Base-by-base conservation (phyloP, 2,113 vertebrate species). In the Microcebus ravelobensis region DNA sequence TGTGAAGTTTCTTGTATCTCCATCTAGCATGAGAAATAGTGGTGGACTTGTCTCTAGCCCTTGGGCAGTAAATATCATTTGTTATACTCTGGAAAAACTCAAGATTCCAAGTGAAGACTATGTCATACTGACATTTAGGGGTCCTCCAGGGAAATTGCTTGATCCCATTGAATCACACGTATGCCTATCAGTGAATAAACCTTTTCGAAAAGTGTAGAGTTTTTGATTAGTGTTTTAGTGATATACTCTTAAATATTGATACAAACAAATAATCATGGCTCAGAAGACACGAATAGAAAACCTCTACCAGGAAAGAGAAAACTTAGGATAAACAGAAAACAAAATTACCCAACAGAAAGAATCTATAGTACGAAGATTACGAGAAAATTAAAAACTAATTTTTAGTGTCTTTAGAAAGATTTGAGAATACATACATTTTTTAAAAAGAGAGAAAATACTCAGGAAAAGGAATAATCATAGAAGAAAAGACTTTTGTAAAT, bases 351-450 rank as follows among this genome's bases (percentile, higher is more conserved):
- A 63, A 31, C 29, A 61, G 50, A 17, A 92, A 76, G 50, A 59
- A 15, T 73, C 59, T 21, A 42, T 63, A 79, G 52, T 42, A 39
- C 42, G 71, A 76, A 65, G 45, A 89, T 63, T 25, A 45, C 6
- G 68, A 76, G 76, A 74, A 83, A 83, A 88, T 48, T 83, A 59
- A 68, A 73, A 83, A 50, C 31, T 65, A 87, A 87, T 91, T 87
- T 70, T 68, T 85, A 59, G 39, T 71, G 31, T 74, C 57, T 83
- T 92, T 39, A 88, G 39, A 55, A 87, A 73, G 34, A 83, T 48
- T 31, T 82, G 29, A 68, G 45, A 63, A 85, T 48, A 42, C n/a
- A 48, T 59, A 57, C 18, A 36, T 70, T 45, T 94, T 81, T 61
- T 36, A 10, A 21, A 52, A 48, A 45, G 17, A 70, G 18, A 11